phyloP scores from a whole-genome alignment of 2,113 vertebrate species.

The Oxyruncus cristatus region DNA sequence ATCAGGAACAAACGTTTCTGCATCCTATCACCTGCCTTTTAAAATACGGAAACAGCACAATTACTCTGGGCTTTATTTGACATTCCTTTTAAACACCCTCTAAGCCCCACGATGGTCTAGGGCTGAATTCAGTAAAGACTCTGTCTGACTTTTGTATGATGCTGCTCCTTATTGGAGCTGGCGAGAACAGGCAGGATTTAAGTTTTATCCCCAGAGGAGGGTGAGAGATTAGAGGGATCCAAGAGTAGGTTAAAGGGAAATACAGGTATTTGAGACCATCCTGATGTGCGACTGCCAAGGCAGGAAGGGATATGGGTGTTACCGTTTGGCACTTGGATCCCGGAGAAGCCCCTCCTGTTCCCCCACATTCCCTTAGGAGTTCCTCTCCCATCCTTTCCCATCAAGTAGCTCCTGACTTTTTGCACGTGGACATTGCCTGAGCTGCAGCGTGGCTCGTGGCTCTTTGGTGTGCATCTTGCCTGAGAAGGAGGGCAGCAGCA shows the following conservation, averaged over 20 bases:
- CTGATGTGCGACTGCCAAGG: background rate
- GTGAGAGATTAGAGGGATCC: background rate
- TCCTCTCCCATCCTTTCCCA: constrained; percentile 46
- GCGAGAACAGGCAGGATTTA: background rate
- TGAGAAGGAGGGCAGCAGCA: background rate
- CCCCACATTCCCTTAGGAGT: background rate
- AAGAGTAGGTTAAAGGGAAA: background rate
- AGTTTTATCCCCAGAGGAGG: background rate
- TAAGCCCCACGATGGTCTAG: background rate
- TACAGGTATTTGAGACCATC: background rate
- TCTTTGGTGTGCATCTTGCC: background rate
- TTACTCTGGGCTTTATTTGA: background rate
- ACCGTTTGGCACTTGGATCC: background rate
- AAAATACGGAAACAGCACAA: background rate
- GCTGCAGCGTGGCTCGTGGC: rapidly evolving
- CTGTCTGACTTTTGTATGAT: background rate
- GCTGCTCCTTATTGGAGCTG: background rate
- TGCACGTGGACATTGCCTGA: background rate
- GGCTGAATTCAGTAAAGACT: background rate
- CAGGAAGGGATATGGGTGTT: constrained; percentile 53
- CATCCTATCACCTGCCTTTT: background rate
- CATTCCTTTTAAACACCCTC: background rate
- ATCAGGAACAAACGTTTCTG: background rate
- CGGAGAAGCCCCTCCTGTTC: background rate
- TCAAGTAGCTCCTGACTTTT: background rate